Percentiles rank a stretch among this genome's conserved stretches.
Conservation (phyloP, 2,113 vertebrate genomes). For the Pipa parva region DNA sequence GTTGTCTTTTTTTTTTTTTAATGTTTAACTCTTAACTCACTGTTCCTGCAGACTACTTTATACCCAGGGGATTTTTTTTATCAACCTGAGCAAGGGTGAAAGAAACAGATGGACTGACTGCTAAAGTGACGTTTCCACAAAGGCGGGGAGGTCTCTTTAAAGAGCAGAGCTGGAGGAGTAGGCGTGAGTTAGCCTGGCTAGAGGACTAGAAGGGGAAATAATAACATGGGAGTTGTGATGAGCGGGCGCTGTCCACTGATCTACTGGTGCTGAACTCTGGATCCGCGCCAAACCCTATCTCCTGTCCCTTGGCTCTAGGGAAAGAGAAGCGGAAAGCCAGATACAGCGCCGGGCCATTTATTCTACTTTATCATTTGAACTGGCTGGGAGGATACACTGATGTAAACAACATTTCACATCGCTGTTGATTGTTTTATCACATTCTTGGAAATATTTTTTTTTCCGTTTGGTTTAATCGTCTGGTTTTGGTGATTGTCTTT, state of each 20-base stretch:
- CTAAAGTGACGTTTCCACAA: slow-evolving; percentile 9
- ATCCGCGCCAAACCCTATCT: not conserved
- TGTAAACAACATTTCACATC: not conserved
- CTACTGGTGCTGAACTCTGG: slow-evolving; percentile 34
- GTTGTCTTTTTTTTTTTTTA: too few species aligned
- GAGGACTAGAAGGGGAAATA: not conserved
- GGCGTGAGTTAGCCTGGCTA: not conserved
- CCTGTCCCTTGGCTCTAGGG: not conserved
- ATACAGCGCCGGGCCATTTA: not conserved
- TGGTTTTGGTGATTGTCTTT: not conserved
- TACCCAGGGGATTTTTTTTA: slow-evolving; percentile 2
- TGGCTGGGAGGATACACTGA: not conserved
- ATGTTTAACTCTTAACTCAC: too few species aligned
- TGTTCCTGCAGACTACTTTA: not conserved
- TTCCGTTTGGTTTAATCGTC: too few species aligned
- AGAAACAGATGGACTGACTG: slow-evolving; percentile 36
- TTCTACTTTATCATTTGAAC: not conserved
- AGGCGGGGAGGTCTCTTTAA: slow-evolving; percentile 26
- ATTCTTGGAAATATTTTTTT: not conserved
- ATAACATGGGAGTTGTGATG: not conserved
- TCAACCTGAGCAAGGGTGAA: slow-evolving; percentile 7
- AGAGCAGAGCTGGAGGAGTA: slow-evolving; percentile 1
- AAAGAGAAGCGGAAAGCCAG: not conserved
- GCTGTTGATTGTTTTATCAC: slow-evolving; percentile 7
- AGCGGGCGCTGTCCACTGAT: slow-evolving; percentile 30